Percentiles rank a stretch among this genome's conserved stretches.
Conservation (phyloP, 92 coral and sea anemone genomes). For the Blastomussa wellsi region DNA sequence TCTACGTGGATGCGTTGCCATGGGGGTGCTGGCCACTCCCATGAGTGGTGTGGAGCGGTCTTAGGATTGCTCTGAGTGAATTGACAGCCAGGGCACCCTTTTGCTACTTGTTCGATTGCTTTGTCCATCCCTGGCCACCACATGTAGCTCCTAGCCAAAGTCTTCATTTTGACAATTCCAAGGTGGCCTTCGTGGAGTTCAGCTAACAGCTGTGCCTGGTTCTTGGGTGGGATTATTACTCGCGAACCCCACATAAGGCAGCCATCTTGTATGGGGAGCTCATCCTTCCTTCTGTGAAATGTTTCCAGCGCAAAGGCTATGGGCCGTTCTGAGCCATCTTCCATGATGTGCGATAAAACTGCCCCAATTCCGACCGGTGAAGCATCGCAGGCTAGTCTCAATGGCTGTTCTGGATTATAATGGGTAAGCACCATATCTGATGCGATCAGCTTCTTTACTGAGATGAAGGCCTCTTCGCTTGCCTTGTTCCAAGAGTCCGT, state of each 20-base stretch:
- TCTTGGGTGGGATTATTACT: too few relatives aligned
- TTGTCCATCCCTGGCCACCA: conserved; percentile 15
- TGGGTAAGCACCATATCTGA: conserved; percentile 32
- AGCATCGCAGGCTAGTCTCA: conserved; percentile 34
- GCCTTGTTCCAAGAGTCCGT: conserved; percentile 26
- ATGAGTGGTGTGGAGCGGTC: conserved; percentile 5
- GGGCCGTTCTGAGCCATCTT: too few relatives aligned
- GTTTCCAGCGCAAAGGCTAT: too few relatives aligned
- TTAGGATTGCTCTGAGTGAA: conserved; percentile 1
- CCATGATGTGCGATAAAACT: conserved; percentile 28
- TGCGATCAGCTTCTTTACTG: conserved; percentile 26
- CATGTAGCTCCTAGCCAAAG: conserved; percentile 20
- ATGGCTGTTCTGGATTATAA: conserved; percentile 36
- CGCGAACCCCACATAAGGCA: too few relatives aligned
- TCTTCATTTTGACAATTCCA: not conserved
- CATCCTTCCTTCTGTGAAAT: too few relatives aligned
- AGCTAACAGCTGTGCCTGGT: too few relatives aligned
- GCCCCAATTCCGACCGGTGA: conserved; percentile 30
- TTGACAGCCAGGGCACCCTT: conserved; percentile 5
- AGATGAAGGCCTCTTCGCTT: conserved; percentile 7
- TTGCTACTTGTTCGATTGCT: too few relatives aligned
- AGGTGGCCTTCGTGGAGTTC: conserved; percentile 17
- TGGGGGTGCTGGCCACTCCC: conserved; percentile 30
- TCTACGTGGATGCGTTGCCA: conserved; percentile 14
- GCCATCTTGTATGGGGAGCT: too few relatives aligned